Evolutionary conservation across 2,888 invertebrate species (phyloP), one percentile per base, ranked within the genome.

Genomic region (Dysmachus trigonus): DNA sequence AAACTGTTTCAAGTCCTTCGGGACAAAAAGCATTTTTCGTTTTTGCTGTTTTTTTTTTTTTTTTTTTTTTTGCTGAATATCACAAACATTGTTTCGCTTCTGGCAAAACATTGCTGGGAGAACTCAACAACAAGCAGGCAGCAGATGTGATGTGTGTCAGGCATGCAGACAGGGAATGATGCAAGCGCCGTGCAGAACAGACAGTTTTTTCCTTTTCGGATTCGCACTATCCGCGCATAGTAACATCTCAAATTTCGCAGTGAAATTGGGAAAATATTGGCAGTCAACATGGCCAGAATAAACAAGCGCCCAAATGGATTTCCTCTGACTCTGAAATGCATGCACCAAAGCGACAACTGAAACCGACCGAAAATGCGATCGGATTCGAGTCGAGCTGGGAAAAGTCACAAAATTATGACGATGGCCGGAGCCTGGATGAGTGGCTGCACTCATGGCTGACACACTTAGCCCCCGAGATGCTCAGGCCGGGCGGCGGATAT

Each of bases 401-500:
- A 47, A 62, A 27, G 62, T 62, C 62, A 62, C 62, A 62, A 62
- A 62, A 62, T 62, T 62, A 62, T 62, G 62, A 62, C 62, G 62
- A 47, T 22, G 62, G 27, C 8, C 10, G 53, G 22, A 53, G n/a
- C n/a, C n/a, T 53, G 62, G 22, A 62, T 62, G 62, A 27, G 6
- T 62, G 62, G 22, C 62, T 62, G 62, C 62, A 62, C 62, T 62
- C 62, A 62, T 10, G 22, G 3, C 62, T 62, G 62, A 62, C 62
- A 62, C 7, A 62, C 22, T 62, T 62, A 18, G 27, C 47, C 22
- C 53, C 62, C 27, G 62, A 62, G 27, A 62, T 27, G 31, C 31
- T 13, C 73, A 33, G 73, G 73, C 15, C 73, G 30, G n/a, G 35
- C 27, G 73, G 79, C 79, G 79, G 79, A 79, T 79, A 79, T 79